phyloP scores from a whole-genome alignment of 2,888 invertebrate genomes.

The Phengaris arion region DNA sequence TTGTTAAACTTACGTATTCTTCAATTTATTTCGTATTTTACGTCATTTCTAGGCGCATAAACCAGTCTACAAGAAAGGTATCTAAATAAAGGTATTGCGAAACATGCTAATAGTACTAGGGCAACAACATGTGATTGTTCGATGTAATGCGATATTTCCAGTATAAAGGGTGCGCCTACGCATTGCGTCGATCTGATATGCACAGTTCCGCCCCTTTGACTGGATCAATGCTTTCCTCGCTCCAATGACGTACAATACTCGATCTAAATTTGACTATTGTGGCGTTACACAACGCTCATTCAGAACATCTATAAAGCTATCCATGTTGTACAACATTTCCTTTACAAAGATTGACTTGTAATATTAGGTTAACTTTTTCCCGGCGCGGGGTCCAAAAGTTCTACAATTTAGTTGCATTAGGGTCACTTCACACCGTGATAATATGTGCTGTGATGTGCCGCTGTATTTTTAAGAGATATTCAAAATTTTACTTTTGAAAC shows the following conservation, averaged over 20 bases:
- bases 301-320: conserved; percentile 39
- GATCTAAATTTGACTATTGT: conserved; percentile 50
- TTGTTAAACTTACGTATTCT: too few species aligned
- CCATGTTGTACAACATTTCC: conserved; percentile 19
- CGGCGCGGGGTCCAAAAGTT: background rate
- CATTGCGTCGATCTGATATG: conserved; percentile 66
- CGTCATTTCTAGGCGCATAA: background rate
- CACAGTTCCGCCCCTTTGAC: conserved; percentile 72
- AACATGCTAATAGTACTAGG: background rate
- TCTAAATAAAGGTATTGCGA: background rate
- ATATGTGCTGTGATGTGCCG: too few species aligned
- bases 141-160: conserved; percentile 48
- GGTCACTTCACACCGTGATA: too few species aligned
- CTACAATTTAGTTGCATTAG: background rate
- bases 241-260: conserved; percentile 56
- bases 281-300: conserved; percentile 63
- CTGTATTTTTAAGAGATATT: too few species aligned
- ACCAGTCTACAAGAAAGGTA: background rate
- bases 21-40: too few species aligned
- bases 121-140: conserved; percentile 12
- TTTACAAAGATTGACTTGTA: background rate
- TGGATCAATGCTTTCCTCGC: conserved; percentile 57
- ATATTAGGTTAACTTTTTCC: background rate
- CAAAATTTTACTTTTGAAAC: too few species aligned
- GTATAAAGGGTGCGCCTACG: conserved; percentile 65